A percentile compares a stretch with the other conserved stretches of the same genome.
Evolutionary conservation across 2,113 vertebrate species (phyloP).

Genomic region (Otis tarda): DNA sequence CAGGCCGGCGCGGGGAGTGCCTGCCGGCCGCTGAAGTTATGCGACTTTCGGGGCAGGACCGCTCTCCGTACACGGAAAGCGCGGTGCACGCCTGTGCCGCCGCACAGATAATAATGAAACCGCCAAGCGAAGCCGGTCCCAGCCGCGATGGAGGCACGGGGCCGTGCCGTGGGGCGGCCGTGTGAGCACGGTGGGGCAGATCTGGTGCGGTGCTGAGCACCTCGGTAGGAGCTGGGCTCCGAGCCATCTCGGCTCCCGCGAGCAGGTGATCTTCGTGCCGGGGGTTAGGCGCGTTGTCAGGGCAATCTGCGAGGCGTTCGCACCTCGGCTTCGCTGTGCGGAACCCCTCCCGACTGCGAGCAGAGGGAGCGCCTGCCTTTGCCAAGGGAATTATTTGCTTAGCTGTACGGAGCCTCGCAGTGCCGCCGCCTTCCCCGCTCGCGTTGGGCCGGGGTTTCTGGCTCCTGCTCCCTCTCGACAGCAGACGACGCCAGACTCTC

Average conservation of each 20-base stretch:
- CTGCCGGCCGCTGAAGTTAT: neutral
- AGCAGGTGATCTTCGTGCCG: neutral
- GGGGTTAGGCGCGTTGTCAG: neutral
- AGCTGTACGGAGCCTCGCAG: neutral
- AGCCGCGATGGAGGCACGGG: rapidly evolving
- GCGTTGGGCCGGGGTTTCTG: neutral
- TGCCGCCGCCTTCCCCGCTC: neutral
- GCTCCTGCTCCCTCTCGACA: neutral
- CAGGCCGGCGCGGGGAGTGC: neutral
- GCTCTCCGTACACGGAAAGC: neutral
- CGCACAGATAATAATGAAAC: neutral
- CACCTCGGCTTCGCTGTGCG: neutral
- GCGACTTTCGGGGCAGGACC: neutral
- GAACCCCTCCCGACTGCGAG: neutral
- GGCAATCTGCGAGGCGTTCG: neutral
- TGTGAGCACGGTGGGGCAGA: neutral
- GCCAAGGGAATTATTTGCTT: neutral
- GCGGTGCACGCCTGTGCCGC: neutral
- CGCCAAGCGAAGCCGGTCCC: neutral
- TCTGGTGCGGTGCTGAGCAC: neutral
- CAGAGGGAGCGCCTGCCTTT: neutral
- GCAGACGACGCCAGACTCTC: neutral
- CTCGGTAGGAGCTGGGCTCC: rapidly evolving
- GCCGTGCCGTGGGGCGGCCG: rapidly evolving
- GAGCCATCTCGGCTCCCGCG: neutral